Conservation (phyloP, 2,797 vertebrate species). For the Ambastaia sidthimunki region DNA sequence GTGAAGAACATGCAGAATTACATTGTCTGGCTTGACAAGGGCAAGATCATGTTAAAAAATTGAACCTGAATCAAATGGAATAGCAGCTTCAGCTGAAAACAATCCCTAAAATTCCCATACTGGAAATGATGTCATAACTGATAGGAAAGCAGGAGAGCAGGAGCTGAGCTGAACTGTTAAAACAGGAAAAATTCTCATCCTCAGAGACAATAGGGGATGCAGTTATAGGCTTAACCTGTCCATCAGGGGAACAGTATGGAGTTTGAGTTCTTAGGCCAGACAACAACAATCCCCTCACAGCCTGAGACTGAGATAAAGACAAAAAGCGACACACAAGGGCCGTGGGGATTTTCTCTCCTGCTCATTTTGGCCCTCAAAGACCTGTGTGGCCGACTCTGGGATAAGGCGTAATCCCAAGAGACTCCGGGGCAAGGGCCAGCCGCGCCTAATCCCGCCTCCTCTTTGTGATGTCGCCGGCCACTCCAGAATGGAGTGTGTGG, state of each 20-base stretch:
- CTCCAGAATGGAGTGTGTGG: slow-evolving; percentile 62
- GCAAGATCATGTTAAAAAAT: no score
- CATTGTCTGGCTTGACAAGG: neutral
- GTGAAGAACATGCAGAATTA: neutral
- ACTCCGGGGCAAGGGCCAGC: slow-evolving; percentile 63
- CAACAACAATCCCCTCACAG: slow-evolving; percentile 48
- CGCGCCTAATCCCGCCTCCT: slow-evolving; percentile 63
- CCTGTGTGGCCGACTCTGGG: slow-evolving; percentile 51
- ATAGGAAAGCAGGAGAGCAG: neutral
- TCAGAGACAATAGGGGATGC: slow-evolving; percentile 47
- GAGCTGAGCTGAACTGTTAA: slow-evolving; percentile 32
- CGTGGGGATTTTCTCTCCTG: slow-evolving; percentile 61
- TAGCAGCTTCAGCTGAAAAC: neutral
- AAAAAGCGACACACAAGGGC: slow-evolving; percentile 50
- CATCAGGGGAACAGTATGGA: slow-evolving; percentile 51
- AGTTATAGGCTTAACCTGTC: slow-evolving; percentile 54
- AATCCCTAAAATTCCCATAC: neutral
- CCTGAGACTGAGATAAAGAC: slow-evolving; percentile 47
- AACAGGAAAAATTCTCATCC: slow-evolving; percentile 36
- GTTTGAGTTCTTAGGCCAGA: slow-evolving; percentile 49
- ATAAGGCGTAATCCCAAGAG: slow-evolving; percentile 69
- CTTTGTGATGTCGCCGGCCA: slow-evolving; percentile 64
- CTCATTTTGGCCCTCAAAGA: slow-evolving; percentile 62
- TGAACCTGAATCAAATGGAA: neutral
- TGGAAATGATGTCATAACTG: neutral